A percentile compares a stretch with the other conserved stretches of the same genome.
phyloP scores from a whole-genome alignment of 2,113 vertebrate species.

The Heptranchias perlo region DNA sequence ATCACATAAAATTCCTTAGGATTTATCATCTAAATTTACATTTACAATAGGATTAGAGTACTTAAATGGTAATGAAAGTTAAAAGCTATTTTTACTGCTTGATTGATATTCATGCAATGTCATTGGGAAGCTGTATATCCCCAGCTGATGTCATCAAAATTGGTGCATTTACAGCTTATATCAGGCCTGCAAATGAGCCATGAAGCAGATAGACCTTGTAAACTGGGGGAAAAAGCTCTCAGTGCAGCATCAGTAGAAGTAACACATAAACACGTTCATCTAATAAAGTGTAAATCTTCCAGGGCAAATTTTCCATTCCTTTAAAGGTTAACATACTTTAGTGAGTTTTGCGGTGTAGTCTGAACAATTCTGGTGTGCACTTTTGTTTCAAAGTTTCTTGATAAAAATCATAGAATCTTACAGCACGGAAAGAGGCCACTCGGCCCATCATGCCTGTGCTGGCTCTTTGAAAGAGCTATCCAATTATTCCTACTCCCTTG shows the following conservation, averaged over 20 bases:
- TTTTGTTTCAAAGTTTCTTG: neutral
- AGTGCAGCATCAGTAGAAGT: neutral
- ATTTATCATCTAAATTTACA: conserved; percentile 36
- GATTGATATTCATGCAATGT: conserved; percentile 36
- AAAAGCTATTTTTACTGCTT: conserved; percentile 35
- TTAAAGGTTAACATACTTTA: conserved; percentile 1
- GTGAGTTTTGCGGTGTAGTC: too few species aligned
- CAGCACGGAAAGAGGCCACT: neutral
- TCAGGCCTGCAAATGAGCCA: conserved; percentile 34
- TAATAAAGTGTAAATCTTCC: neutral
- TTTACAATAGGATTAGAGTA: conserved; percentile 34
- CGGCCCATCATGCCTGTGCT: neutral
- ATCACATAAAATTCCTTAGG: conserved; percentile 1
- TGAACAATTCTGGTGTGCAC: neutral
- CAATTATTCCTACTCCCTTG: neutral
- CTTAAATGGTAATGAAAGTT: conserved; percentile 34
- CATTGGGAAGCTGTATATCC: conserved; percentile 35
- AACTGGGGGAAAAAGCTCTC: neutral
- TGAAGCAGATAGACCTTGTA: conserved; percentile 28
- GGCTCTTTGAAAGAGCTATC: neutral
- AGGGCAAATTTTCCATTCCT: neutral
- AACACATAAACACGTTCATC: neutral
- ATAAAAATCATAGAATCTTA: neutral
- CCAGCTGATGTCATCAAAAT: conserved; percentile 33
- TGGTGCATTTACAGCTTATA: neutral